Evolutionary conservation across 2,888 invertebrate genomes (phyloP).

Genomic region (Zaprionus lineosus): DNA sequence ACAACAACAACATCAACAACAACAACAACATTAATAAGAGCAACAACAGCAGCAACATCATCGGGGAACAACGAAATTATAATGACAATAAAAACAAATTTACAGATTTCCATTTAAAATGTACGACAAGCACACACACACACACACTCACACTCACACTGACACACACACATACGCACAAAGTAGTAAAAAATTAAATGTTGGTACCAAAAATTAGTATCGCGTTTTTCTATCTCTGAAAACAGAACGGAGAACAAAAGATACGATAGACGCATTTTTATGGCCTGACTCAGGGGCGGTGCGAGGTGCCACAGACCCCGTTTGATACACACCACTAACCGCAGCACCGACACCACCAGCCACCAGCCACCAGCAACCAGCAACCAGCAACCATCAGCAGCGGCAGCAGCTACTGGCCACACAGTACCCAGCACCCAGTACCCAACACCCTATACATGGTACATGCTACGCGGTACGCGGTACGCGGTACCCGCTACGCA

Average conservation of each 20-base stretch:
- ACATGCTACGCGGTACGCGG: neutral
- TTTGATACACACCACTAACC: constrained; percentile 81
- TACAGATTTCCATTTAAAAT: constrained; percentile 73
- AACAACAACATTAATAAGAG: too few relatives aligned
- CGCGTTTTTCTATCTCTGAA: constrained; percentile 56
- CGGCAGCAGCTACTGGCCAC: constrained; percentile 2
- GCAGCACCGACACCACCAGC: constrained; percentile 34
- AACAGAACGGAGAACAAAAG: constrained; percentile 37
- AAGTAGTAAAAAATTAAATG: constrained; percentile 65
- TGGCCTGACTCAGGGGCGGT: constrained; percentile 34
- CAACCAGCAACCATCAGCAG: constrained; percentile 14
- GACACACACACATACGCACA: constrained; percentile 11
- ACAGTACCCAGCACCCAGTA: constrained; percentile 6
- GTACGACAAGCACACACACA: constrained; percentile 36
- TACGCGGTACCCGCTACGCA: constrained; percentile 16
- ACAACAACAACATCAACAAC: too few relatives aligned
- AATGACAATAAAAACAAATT: constrained; percentile 77
- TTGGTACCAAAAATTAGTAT: constrained; percentile 74
- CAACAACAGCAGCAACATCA: constrained; percentile 33
- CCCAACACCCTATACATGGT: neutral
- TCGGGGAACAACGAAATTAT: constrained; percentile 67
- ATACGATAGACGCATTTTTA: constrained; percentile 67
- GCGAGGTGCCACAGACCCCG: constrained; percentile 77
- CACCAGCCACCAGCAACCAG: constrained; percentile 11
- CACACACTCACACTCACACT: constrained; percentile 10